phyloP scores from a whole-genome alignment of 2,113 vertebrate species.

The Mustelus asterias region DNA sequence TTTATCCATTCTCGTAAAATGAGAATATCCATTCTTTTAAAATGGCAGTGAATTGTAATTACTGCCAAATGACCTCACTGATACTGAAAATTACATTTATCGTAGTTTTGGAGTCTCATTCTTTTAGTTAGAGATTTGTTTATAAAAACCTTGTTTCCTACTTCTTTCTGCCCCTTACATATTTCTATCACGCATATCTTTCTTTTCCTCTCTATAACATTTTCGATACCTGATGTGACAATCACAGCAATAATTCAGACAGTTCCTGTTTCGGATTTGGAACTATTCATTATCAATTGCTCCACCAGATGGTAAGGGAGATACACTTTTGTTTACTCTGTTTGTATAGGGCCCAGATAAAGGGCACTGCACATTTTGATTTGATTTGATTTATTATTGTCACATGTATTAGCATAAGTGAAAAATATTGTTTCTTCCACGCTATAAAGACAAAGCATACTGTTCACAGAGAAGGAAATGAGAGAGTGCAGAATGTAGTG shows the following conservation, averaged over 20 bases:
- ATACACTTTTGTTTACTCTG: not conserved
- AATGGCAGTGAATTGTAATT: not conserved
- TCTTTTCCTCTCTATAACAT: not conserved
- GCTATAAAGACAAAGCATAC: too few species aligned
- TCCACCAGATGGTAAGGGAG: not conserved
- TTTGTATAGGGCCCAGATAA: not conserved
- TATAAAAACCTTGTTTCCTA: too few species aligned
- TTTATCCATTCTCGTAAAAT: not conserved
- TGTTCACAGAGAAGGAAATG: too few species aligned
- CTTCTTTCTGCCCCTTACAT: not conserved
- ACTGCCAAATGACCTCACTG: too few species aligned
- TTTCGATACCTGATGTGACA: not conserved
- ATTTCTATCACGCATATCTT: not conserved
- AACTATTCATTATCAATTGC: not conserved
- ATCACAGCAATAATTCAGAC: not conserved
- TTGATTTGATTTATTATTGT: too few species aligned
- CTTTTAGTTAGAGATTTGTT: too few species aligned
- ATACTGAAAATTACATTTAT: not conserved
- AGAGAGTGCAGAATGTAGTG: too few species aligned
- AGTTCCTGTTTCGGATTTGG: not conserved
- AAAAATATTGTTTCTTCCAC: too few species aligned
- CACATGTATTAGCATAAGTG: too few species aligned
- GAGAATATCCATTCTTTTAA: too few species aligned
- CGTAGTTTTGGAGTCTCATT: too few species aligned
- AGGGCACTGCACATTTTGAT: not conserved